These are phyloP conservation scores for Microplitis deprimator DNA, from an alignment of 2,888 invertebrate genomes.

Conservation along the genomic window DNA sequence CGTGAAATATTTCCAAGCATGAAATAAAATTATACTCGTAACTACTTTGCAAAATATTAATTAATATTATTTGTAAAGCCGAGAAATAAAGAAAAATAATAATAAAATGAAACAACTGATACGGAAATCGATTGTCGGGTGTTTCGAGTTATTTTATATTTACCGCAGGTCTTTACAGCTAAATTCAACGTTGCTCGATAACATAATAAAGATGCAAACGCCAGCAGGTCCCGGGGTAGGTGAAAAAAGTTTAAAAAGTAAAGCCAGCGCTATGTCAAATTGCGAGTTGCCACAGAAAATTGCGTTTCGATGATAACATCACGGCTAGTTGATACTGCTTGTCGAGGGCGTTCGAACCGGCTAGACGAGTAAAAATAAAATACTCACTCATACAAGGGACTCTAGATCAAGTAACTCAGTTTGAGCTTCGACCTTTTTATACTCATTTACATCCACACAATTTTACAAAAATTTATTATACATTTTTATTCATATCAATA, in stretches of 20 bases:
- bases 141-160: not conserved
- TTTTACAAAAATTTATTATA: not conserved
- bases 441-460: not conserved
- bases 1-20: too few species aligned
- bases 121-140: not conserved
- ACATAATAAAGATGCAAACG: not conserved
- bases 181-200: not conserved
- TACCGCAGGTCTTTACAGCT: not conserved
- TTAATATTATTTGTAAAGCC: not conserved
- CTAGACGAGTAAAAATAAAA: not conserved
- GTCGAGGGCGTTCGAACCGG: slow-evolving; percentile 39
- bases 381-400: not conserved
- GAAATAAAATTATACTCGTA: too few species aligned
- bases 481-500: not conserved
- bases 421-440: not conserved
- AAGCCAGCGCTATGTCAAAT: slow-evolving; percentile 45
- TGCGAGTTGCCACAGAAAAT: slow-evolving; percentile 52
- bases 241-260: not conserved
- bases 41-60: not conserved
- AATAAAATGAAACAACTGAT: not conserved
- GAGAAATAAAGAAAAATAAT: too few species aligned
- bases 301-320: slow-evolving; percentile 57
- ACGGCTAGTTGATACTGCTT: slow-evolving; percentile 51
- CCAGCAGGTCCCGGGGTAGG: not conserved
- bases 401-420: not conserved